Percentiles rank a stretch among this genome's conserved stretches.
phyloP scores from a whole-genome alignment of 2,113 vertebrate species.

The Phylloscopus trochilus region DNA sequence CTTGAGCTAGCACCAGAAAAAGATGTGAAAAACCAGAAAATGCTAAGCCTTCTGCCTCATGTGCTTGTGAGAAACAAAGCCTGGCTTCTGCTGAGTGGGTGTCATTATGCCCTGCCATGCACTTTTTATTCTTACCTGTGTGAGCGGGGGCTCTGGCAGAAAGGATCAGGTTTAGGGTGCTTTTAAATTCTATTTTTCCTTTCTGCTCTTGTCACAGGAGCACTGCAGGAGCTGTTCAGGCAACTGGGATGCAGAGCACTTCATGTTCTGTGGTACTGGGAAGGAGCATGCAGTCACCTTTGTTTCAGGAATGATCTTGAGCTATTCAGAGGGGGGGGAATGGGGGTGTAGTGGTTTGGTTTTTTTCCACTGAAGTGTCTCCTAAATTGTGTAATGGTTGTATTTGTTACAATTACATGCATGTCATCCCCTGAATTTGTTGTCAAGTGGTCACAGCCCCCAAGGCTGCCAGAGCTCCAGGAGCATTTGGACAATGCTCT shows the following conservation, averaged over 20 bases:
- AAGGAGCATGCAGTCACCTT: not conserved
- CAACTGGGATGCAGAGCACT: fast-evolving
- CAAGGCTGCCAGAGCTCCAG: not conserved
- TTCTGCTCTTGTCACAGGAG: not conserved
- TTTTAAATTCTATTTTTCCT: not conserved
- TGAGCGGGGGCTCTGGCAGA: not conserved
- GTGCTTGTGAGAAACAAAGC: not conserved
- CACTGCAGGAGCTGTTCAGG: not conserved
- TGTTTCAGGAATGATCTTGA: not conserved
- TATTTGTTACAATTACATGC: not conserved
- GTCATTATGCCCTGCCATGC: not conserved
- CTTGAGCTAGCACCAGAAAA: not conserved
- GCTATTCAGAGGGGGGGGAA: not conserved
- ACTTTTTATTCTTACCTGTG: not conserved
- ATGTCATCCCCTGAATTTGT: not conserved
- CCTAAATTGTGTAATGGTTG: not conserved
- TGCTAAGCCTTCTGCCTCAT: not conserved
- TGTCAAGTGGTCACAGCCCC: not conserved
- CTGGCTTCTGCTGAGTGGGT: not conserved
- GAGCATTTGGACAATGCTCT: fast-evolving
- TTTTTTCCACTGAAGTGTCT: not conserved
- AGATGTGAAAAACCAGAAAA: not conserved
- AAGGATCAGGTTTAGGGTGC: not conserved
- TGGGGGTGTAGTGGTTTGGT: not conserved
- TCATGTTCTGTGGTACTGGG: not conserved